Percentiles rank a stretch among this genome's conserved stretches.
phyloP scores from a whole-genome alignment of 2,113 vertebrate genomes.

The Nycticryphes semicollaris region DNA sequence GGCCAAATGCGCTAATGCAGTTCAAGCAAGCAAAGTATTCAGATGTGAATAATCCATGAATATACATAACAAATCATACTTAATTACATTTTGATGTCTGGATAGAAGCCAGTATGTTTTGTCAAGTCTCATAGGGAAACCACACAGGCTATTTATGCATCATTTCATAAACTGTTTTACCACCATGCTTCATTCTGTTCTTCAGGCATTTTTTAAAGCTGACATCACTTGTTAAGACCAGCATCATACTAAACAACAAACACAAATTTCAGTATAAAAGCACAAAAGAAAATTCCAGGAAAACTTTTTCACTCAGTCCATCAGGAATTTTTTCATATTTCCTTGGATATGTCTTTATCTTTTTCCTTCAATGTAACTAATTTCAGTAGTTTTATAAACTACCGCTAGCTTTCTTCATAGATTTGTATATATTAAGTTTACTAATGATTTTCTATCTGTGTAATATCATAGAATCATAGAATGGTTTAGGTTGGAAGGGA shows the following conservation, averaged over 20 bases:
- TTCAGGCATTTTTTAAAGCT: constrained; percentile 12
- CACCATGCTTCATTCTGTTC: constrained; percentile 34
- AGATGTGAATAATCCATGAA: constrained; percentile 50
- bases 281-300: neutral
- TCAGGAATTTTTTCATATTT: neutral
- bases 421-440: neutral
- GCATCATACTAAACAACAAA: neutral
- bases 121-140: constrained; percentile 36
- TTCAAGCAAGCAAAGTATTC: constrained; percentile 15
- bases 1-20: constrained; percentile 4
- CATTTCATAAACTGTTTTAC: constrained; percentile 53
- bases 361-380: neutral
- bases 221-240: constrained; percentile 7
- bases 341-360: neutral
- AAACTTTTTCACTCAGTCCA: neutral
- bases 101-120: constrained; percentile 41
- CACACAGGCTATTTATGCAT: constrained; percentile 26
- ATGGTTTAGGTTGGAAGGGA: no score
- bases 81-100: constrained; percentile 62
- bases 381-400: neutral
- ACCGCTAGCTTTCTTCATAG: neutral
- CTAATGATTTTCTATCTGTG: neutral
- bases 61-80: constrained; percentile 56
- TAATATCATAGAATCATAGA: neutral
- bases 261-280: neutral